Evolutionary conservation across 2,797 vertebrate species (phyloP).

Genomic region (Phylloscopus collybita): DNA sequence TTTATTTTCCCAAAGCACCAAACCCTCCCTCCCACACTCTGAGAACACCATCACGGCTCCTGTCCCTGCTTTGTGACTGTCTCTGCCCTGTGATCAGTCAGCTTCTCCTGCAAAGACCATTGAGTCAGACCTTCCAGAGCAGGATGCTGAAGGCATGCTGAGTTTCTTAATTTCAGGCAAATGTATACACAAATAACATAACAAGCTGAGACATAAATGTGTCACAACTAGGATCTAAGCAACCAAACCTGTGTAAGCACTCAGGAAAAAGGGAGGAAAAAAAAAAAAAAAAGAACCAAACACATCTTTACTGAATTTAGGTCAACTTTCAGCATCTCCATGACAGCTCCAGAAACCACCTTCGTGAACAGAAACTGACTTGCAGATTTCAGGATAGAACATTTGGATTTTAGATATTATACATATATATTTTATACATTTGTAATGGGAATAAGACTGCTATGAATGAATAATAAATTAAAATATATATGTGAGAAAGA

Average conservation of each 20-base stretch:
- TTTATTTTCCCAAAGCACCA: not conserved
- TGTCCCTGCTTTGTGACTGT: fast-evolving
- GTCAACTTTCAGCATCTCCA: not conserved
- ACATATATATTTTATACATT: not conserved
- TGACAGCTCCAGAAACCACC: not conserved
- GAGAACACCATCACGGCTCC: fast-evolving
- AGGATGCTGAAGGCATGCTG: not conserved
- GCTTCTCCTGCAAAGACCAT: not conserved
- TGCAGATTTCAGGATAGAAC: not conserved
- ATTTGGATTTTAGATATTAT: not conserved
- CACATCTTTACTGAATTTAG: not conserved
- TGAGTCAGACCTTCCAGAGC: not conserved
- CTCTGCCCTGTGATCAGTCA: not conserved
- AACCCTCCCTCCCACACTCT: not conserved
- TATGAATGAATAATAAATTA: not conserved
- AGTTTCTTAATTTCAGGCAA: not conserved
- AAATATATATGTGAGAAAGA: not conserved
- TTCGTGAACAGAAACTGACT: not conserved
- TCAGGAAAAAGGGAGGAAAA: no score
- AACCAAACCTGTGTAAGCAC: not conserved
- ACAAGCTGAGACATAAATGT: not conserved
- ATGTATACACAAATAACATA: not conserved
- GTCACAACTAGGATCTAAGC: not conserved
- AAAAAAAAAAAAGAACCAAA: not conserved
- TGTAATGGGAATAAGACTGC: not conserved